Conservation (phyloP, 2,888 invertebrate genomes). For the Barypeithes pellucidus region DNA sequence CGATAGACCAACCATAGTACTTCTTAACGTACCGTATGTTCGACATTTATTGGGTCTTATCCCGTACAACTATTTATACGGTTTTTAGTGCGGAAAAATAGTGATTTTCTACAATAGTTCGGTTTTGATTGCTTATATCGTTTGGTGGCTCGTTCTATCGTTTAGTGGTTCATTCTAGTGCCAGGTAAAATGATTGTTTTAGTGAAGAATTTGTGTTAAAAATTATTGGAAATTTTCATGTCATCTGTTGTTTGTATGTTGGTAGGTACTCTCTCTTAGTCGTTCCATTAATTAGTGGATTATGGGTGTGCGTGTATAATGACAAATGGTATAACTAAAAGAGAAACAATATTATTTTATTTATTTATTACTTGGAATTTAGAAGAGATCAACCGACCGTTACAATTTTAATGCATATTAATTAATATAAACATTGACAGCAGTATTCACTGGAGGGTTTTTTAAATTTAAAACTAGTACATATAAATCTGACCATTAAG, state of each 20-base stretch:
- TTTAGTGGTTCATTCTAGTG: slow-evolving; percentile 42
- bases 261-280: slow-evolving; percentile 28
- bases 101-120: slow-evolving; percentile 41
- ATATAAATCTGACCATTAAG: no score
- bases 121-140: slow-evolving; percentile 17
- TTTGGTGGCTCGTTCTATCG: slow-evolving; percentile 40
- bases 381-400: slow-evolving; percentile 1
- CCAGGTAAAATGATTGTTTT: slow-evolving; percentile 49
- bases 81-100: slow-evolving; percentile 43
- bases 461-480: no score
- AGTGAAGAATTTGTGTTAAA: slow-evolving; percentile 25
- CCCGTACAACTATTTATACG: slow-evolving; percentile 37
- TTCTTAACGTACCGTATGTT: slow-evolving; percentile 54
- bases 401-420: not conserved
- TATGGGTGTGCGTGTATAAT: not conserved
- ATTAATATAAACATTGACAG: not conserved
- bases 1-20: slow-evolving; percentile 33
- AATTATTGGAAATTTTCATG: slow-evolving; percentile 11
- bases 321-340: not conserved
- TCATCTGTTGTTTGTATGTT: slow-evolving; percentile 29
- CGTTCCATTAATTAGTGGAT: not conserved
- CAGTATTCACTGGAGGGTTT: no score
- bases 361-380: no score
- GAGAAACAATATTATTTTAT: no score
- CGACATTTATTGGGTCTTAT: slow-evolving; percentile 46